phyloP scores from a whole-genome alignment of 2,113 vertebrate species.

The Cettia cetti region DNA sequence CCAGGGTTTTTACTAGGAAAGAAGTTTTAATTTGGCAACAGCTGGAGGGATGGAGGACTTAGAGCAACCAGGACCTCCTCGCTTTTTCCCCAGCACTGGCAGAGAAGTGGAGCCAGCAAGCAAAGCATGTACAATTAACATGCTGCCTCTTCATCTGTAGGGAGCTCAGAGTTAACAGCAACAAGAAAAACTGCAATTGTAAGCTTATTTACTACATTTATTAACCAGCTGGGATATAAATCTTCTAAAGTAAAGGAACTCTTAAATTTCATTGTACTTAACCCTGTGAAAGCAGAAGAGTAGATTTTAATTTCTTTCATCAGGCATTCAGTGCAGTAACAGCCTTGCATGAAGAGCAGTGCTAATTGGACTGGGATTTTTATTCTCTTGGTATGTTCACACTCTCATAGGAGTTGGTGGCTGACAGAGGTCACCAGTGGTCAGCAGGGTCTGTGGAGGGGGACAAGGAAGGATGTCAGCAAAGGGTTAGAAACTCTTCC shows the following conservation, averaged over 20 bases:
- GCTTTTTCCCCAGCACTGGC: background rate
- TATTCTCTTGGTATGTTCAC: background rate
- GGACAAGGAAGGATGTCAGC: background rate
- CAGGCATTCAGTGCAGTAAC: background rate
- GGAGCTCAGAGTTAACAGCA: constrained; percentile 13
- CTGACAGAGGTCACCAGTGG: background rate
- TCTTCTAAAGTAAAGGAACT: background rate
- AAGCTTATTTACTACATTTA: constrained; percentile 55
- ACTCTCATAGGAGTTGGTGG: background rate
- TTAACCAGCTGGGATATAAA: constrained; percentile 43
- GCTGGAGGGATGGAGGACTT: background rate
- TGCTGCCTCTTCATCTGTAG: background rate
- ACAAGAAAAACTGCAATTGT: constrained; percentile 33
- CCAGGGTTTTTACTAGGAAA: background rate
- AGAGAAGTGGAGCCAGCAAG: background rate
- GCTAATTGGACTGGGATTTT: background rate
- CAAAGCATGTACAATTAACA: background rate
- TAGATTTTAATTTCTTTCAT: constrained; percentile 11
- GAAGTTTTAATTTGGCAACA: background rate
- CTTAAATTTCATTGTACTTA: constrained; percentile 32
- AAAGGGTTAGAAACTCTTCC: background rate
- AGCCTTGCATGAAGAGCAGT: background rate
- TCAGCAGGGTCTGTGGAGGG: background rate
- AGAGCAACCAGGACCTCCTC: background rate
- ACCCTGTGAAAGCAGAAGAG: background rate